Conservation (phyloP, 2,113 vertebrate species). For the Erythrolamprus reginae region DNA sequence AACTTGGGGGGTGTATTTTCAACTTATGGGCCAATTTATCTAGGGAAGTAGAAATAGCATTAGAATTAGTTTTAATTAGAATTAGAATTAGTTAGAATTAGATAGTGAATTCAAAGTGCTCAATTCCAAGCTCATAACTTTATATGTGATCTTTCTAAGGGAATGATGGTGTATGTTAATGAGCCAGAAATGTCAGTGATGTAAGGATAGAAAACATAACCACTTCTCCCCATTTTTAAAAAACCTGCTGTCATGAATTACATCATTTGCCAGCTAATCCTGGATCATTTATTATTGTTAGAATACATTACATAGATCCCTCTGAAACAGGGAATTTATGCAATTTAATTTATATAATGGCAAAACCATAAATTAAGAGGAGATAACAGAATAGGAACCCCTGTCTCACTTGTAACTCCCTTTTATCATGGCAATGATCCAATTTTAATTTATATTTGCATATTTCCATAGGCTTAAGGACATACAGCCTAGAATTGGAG, state of each 20-base stretch:
- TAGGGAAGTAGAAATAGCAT: not conserved
- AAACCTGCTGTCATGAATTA: not conserved
- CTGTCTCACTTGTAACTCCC: not conserved
- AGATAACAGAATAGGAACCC: not conserved
- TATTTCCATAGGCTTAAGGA: not conserved
- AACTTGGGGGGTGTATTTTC: not conserved
- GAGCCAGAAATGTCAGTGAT: slow-evolving; percentile 30
- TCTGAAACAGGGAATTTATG: slow-evolving; percentile 3
- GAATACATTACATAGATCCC: slow-evolving; percentile 7
- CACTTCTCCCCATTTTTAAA: slow-evolving; percentile 14
- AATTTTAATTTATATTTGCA: not conserved
- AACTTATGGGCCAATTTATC: not conserved
- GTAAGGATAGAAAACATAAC: not conserved
- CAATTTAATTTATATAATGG: not conserved
- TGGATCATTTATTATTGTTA: not conserved
- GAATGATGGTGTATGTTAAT: slow-evolving; percentile 29
- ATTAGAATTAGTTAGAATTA: too few relatives aligned
- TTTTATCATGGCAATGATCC: not conserved
- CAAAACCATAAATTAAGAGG: not conserved
- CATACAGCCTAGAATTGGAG: not conserved
- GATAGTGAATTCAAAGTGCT: slow-evolving; percentile 1
- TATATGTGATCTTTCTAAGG: not conserved
- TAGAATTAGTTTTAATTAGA: not conserved
- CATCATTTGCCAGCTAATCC: not conserved
- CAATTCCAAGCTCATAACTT: slow-evolving; percentile 26